Evolutionary conservation across 2,888 invertebrate genomes (phyloP), one percentile per base, ranked within the genome.

Genomic region (Bombyx huttoni): DNA sequence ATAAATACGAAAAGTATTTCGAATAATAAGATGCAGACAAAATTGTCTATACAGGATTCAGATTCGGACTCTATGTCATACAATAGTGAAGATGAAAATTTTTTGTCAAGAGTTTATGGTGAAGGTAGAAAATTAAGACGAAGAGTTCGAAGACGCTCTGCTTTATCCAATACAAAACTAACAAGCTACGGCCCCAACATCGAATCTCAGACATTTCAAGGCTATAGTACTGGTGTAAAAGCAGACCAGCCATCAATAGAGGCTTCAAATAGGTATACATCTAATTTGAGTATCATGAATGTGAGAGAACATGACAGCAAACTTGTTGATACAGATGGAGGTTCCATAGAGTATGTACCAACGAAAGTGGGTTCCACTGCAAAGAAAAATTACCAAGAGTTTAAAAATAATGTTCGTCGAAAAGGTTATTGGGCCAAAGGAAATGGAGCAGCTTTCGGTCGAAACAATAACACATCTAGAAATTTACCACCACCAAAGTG

Each of bases 341-440:
- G 71, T 64, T 79, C 80, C 33, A 78, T 73, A 67, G 89, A 89
- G 65, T 89, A 89, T 75, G 80, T 89, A 13, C 89, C 89, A 12
- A 87, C 87, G 13, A 85, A 73, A 58, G 63, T 87, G 54, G 84
- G 83, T 50, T 76, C 79, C 14, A 75, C 75, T 53, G 78, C 81
- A n/a, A 84, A 83, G 58, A 75, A 75, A 57, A 89, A 87, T 58
- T 88, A 89, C 56, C 84, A 88, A 62, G 78, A 83, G 54, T 89
- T 89, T 49, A 88, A 81, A 66, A 75, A 87, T 54, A 84, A 82
- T 77, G 83, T 88, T 1, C 73, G 73, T 53, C 79, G 66, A 56
- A 84, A 81, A 60, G 88, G 88, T 9, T 88, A 67, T 56, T 88
- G 88, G 88, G 87, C 85, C 8, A 87, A 87, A 65, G 87, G 80